Conservation (phyloP, 2,888 invertebrate genomes). For the Eupithecia exiguata region DNA sequence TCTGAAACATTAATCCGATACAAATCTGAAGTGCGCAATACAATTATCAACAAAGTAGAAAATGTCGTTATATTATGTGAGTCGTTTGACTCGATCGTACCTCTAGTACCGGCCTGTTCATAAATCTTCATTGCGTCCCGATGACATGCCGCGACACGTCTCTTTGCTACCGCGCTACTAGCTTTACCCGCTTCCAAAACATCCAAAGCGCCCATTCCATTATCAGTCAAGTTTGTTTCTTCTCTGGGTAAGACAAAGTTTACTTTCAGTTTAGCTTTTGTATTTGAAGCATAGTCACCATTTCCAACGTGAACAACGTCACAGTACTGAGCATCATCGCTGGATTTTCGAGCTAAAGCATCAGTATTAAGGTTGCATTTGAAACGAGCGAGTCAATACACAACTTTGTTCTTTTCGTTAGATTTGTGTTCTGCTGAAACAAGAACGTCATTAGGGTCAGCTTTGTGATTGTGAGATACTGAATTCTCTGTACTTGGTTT, state of each 20-base stretch:
- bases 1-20: slow-evolving; percentile 42
- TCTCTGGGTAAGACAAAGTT: slow-evolving; percentile 41
- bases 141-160: slow-evolving; percentile 83
- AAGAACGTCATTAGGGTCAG: slow-evolving; percentile 58
- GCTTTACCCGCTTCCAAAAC: slow-evolving; percentile 51
- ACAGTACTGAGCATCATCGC: slow-evolving; percentile 53
- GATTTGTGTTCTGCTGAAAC: slow-evolving; percentile 62
- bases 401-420: slow-evolving; percentile 80
- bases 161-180: slow-evolving; percentile 79
- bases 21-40: slow-evolving; percentile 57
- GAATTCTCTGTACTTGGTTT: slow-evolving; percentile 34
- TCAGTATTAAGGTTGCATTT: slow-evolving; percentile 63
- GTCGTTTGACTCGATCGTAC: slow-evolving; percentile 63
- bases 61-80: slow-evolving; percentile 62
- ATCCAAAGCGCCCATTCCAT: slow-evolving; percentile 52
- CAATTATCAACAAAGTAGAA: slow-evolving; percentile 67
- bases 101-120: slow-evolving; percentile 72
- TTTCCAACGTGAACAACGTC: slow-evolving; percentile 65
- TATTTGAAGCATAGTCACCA: slow-evolving; percentile 62
- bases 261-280: slow-evolving; percentile 20
- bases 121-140: slow-evolving; percentile 84
- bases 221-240: slow-evolving; percentile 47
- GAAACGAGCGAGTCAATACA: slow-evolving; percentile 53
- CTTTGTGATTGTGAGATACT: slow-evolving; percentile 39
- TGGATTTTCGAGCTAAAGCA: slow-evolving; percentile 58